Conservation (phyloP, 2,797 vertebrate genomes). For the Thalassophryne amazonica region DNA sequence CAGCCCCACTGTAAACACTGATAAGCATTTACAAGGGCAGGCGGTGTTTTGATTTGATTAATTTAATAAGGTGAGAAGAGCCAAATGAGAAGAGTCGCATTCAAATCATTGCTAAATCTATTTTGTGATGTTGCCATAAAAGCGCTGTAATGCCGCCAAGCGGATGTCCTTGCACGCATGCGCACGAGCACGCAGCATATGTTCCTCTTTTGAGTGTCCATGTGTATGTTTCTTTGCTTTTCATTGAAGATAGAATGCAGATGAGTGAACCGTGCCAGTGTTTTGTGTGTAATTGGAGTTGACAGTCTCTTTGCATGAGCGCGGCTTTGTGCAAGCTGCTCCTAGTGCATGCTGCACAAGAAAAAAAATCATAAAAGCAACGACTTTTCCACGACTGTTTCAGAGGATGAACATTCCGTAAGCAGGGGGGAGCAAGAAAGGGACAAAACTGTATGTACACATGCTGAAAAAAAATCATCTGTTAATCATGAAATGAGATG, state of each 20-base stretch:
- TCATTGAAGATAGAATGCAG: constrained; percentile 6
- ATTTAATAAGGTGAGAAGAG: too few relatives aligned
- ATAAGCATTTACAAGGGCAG: constrained; percentile 36
- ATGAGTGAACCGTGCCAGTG: constrained; percentile 12
- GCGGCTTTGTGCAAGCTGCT: constrained; percentile 24
- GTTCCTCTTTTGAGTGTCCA: constrained; percentile 3
- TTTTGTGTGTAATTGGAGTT: constrained; percentile 22
- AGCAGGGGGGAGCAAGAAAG: background rate
- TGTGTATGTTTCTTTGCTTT: constrained; percentile 14
- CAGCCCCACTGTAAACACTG: constrained; percentile 48
- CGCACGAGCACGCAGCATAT: background rate
- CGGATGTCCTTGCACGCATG: constrained; percentile 15
- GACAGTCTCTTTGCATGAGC: constrained; percentile 25
- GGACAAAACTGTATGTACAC: constrained; percentile 1
- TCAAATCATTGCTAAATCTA: too few relatives aligned
- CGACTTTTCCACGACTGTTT: background rate
- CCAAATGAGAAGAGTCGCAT: too few relatives aligned
- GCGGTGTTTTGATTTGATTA: constrained; percentile 33
- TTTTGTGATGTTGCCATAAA: too few relatives aligned
- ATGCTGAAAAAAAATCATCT: constrained; percentile 15
- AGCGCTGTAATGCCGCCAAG: too few relatives aligned
- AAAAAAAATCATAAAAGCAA: background rate
- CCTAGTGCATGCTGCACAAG: too few relatives aligned
- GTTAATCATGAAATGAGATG: too few relatives aligned
- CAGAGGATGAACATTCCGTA: background rate